These are phyloP conservation scores for Coleophora deauratella DNA, from an alignment of 2,888 invertebrate species.

Conservation along the genomic window DNA sequence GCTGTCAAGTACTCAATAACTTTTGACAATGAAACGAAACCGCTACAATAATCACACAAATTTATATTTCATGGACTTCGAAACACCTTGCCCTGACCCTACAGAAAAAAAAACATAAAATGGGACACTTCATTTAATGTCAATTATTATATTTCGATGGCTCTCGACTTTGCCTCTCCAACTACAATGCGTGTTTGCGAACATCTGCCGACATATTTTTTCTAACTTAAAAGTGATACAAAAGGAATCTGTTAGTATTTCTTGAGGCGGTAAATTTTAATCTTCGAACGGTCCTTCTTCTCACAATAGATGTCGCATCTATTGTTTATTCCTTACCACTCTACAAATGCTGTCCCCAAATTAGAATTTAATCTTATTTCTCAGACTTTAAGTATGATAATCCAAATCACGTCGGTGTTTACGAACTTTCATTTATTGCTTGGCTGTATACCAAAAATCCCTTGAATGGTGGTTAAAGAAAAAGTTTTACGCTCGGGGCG, in stretches of 20 bases:
- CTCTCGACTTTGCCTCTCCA: slow-evolving; percentile 10
- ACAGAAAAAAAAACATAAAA: not conserved
- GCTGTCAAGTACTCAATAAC: not conserved
- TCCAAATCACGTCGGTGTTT: not conserved
- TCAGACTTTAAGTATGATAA: not conserved
- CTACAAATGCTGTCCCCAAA: not conserved
- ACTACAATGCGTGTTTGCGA: slow-evolving; percentile 9
- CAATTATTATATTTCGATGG: slow-evolving; percentile 11
- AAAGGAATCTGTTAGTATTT: slow-evolving; percentile 6
- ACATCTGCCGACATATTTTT: slow-evolving; percentile 11
- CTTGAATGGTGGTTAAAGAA: slow-evolving; percentile 6
- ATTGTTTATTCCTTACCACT: slow-evolving; percentile 3
- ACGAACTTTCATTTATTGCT: not conserved
- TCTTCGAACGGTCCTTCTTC: slow-evolving; percentile 7
- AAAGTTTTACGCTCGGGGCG: slow-evolving; percentile 4
- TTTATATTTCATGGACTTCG: not conserved
- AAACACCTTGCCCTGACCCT: not conserved
- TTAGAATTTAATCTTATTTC: not conserved
- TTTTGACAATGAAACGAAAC: slow-evolving; percentile 1
- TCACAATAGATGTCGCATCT: slow-evolving; percentile 9
- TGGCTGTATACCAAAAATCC: not conserved
- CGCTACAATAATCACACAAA: slow-evolving; percentile 2
- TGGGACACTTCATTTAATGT: slow-evolving; percentile 12
- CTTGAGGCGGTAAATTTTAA: slow-evolving; percentile 13
- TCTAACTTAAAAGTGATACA: slow-evolving; percentile 3